A percentile compares a stretch with the other conserved stretches of the same genome.
Conservation (phyloP, 2,888 invertebrate genomes). For the Himalopsyche japonica region DNA sequence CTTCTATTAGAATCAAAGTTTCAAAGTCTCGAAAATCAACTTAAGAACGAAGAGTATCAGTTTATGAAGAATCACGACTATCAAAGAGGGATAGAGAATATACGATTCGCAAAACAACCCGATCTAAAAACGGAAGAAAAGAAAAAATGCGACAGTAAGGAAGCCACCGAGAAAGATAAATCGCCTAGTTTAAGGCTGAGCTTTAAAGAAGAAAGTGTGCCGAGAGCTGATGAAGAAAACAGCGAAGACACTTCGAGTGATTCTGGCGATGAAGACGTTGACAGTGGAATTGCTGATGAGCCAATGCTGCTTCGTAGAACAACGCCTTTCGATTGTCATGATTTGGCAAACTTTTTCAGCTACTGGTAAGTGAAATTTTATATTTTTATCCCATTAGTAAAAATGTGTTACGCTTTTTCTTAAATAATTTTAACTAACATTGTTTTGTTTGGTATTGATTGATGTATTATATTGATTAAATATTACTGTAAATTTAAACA, state of each 20-base stretch:
- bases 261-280: slow-evolving; percentile 38
- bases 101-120: neutral
- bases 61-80: neutral
- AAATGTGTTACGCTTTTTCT: too few relatives aligned
- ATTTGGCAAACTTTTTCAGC: slow-evolving; percentile 37
- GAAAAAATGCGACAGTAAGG: neutral
- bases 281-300: slow-evolving; percentile 39
- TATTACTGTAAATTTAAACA: too few relatives aligned
- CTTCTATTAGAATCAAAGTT: neutral
- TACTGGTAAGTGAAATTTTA: slow-evolving; percentile 28
- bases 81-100: neutral
- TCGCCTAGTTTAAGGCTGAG: neutral
- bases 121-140: neutral
- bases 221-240: neutral
- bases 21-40: neutral
- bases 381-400: neutral
- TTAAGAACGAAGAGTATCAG: neutral
- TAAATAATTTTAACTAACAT: too few relatives aligned
- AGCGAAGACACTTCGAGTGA: slow-evolving; percentile 14
- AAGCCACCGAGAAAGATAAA: neutral
- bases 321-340: slow-evolving; percentile 33
- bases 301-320: slow-evolving; percentile 18
- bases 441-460: too few relatives aligned
- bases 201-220: neutral
- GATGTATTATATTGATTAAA: too few relatives aligned